phyloP scores from a whole-genome alignment of 2,888 invertebrate genomes.

The Parnassius smintheus region DNA sequence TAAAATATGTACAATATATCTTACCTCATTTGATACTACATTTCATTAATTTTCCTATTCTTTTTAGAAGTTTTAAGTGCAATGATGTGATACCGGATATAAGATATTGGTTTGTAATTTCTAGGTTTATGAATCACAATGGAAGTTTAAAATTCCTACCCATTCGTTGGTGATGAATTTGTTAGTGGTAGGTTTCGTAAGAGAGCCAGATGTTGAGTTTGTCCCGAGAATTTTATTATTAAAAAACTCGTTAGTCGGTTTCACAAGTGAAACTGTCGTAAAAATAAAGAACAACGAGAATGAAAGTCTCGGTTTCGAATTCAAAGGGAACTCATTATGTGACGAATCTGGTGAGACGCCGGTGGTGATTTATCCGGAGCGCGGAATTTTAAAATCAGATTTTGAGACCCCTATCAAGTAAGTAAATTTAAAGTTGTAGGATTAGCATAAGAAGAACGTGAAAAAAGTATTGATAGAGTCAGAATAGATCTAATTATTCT shows the following conservation, averaged over 20 bases:
- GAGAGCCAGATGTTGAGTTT: conserved; percentile 83
- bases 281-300: conserved; percentile 79
- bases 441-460: not conserved
- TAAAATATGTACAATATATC: too few relatives aligned
- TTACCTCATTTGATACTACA: too few relatives aligned
- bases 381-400: conserved; percentile 70
- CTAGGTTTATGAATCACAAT: conserved; percentile 83
- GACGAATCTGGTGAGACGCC: conserved; percentile 78
- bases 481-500: too few relatives aligned
- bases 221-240: conserved; percentile 81
- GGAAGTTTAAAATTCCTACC: conserved; percentile 82
- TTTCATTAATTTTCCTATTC: too few relatives aligned
- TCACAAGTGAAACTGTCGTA: conserved; percentile 64
- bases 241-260: conserved; percentile 82
- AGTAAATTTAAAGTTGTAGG: conserved; percentile 31
- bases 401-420: conserved; percentile 78
- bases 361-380: conserved; percentile 72
- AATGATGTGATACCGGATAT: too few relatives aligned
- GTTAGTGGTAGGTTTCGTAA: conserved; percentile 83
- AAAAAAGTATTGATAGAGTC: too few relatives aligned
- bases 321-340: conserved; percentile 77
- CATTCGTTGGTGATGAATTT: conserved; percentile 79
- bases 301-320: conserved; percentile 71
- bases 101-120: conserved; percentile 14
- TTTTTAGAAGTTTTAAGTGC: too few relatives aligned